Percentiles rank a stretch among this genome's conserved stretches.
Conservation (phyloP, 2,797 vertebrate species). For the Sebastes diaconus region DNA sequence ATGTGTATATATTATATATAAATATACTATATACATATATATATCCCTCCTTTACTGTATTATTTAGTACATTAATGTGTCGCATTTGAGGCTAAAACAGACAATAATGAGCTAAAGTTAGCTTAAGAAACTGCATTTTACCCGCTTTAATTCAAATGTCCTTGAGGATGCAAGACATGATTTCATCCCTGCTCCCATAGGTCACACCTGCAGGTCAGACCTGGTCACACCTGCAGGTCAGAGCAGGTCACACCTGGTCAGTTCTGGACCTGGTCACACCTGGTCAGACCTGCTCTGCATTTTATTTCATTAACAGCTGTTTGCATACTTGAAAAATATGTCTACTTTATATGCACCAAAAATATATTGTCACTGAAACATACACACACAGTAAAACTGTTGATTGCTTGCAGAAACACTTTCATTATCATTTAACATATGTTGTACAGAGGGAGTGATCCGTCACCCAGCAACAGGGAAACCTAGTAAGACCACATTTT, state of each 20-base stretch:
- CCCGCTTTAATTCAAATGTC: slow-evolving; percentile 29
- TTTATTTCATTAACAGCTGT: background rate
- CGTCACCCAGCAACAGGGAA: background rate
- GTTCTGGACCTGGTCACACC: too few relatives aligned
- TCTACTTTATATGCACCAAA: background rate
- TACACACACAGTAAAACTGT: background rate
- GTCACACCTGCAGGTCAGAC: background rate
- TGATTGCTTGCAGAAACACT: background rate
- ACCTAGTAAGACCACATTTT: slow-evolving; percentile 45
- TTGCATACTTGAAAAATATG: background rate
- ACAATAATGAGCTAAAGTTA: rapidly evolving
- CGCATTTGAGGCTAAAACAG: background rate
- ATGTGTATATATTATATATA: too few relatives aligned
- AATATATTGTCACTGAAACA: background rate
- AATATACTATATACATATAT: too few relatives aligned
- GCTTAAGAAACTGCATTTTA: background rate
- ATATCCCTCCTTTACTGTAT: background rate
- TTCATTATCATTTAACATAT: background rate
- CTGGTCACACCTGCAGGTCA: too few relatives aligned
- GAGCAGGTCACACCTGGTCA: too few relatives aligned
- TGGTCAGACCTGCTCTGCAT: too few relatives aligned
- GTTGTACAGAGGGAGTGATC: background rate
- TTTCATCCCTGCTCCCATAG: background rate
- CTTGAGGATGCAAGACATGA: slow-evolving; percentile 13
- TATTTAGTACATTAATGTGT: background rate